Conservation (phyloP, 2,888 invertebrate species). For the Nemoura dubitans region DNA sequence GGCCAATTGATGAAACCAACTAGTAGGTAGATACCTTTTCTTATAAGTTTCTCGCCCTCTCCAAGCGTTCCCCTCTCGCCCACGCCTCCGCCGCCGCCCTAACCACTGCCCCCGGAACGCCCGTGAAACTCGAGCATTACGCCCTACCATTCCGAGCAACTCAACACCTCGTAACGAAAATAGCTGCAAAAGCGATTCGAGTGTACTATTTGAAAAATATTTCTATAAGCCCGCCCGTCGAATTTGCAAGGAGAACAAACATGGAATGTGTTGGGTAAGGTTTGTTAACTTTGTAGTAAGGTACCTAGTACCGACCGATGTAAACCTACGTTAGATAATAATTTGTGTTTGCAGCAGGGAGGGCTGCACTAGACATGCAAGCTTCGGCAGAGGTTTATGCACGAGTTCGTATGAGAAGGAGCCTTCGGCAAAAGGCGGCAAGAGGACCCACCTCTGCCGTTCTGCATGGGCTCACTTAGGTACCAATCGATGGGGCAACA, state of each 20-base stretch:
- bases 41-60: slow-evolving; percentile 3
- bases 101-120: background rate
- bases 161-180: background rate
- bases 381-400: too few relatives aligned
- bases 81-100: background rate
- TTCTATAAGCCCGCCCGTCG: background rate
- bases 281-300: background rate
- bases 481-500: background rate
- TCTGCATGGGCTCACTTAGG: background rate
- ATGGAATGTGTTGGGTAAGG: background rate
- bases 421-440: background rate
- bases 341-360: too few relatives aligned
- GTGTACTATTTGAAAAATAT: background rate
- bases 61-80: background rate
- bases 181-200: background rate
- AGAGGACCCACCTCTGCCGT: background rate
- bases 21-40: background rate
- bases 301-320: background rate
- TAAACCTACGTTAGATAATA: background rate
- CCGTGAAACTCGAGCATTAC: background rate
- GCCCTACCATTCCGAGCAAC: background rate
- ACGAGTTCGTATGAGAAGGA: background rate
- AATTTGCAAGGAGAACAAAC: background rate
- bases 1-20: background rate
- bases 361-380: background rate